These are phyloP conservation scores for Calidris pygmaea DNA, from an alignment of 2,113 vertebrate genomes.

Conservation along the genomic window DNA sequence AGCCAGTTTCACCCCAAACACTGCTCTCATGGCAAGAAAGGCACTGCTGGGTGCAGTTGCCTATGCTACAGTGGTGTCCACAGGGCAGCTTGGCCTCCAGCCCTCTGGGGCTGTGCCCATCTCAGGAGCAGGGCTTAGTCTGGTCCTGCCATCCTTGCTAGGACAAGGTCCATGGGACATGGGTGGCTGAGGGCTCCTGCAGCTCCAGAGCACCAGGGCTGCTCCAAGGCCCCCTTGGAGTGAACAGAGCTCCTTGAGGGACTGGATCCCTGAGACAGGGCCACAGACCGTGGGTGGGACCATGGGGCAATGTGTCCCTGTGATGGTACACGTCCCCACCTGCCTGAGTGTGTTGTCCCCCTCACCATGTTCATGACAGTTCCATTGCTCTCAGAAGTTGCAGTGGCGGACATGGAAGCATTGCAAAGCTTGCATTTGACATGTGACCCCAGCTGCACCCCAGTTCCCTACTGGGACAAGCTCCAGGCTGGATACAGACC, in stretches of 20 bases:
- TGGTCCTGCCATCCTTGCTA: not conserved
- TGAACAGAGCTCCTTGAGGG: not conserved
- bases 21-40: not conserved
- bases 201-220: not conserved
- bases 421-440: not conserved
- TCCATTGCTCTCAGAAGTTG: not conserved
- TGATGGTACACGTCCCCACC: not conserved
- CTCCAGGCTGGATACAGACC: not conserved
- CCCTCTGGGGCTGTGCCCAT: not conserved
- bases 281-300: not conserved
- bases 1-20: not conserved
- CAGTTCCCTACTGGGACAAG: not conserved
- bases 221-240: not conserved
- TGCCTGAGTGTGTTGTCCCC: not conserved
- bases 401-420: not conserved
- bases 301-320: not conserved
- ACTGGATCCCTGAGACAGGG: not conserved
- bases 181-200: not conserved
- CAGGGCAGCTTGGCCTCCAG: not conserved
- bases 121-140: not conserved
- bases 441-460: not conserved
- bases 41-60: fast-evolving
- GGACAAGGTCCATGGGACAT: not conserved
- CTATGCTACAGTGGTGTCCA: not conserved
- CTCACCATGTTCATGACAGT: not conserved